phyloP scores from a whole-genome alignment of 1,140 invertebrate genomes.

The Drosophila bocqueti region DNA sequence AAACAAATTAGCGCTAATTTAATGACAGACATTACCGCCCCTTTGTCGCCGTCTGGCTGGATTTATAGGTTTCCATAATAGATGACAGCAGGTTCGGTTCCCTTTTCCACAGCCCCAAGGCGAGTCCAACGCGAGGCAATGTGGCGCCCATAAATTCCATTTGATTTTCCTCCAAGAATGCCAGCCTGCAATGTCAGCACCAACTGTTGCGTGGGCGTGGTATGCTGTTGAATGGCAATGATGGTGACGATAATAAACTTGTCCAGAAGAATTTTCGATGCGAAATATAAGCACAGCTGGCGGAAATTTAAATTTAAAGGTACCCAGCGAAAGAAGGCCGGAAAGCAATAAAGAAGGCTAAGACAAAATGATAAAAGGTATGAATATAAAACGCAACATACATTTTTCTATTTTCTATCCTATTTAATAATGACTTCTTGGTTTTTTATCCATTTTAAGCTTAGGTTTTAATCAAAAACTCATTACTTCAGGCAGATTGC shows the following conservation, averaged over 20 bases:
- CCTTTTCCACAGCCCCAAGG: constrained; percentile 12
- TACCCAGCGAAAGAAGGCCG: not conserved
- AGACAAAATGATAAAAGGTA: not conserved
- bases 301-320: constrained; percentile 33
- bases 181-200: constrained; percentile 65
- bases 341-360: no score
- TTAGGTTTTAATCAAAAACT: not conserved
- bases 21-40: constrained; percentile 73
- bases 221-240: constrained; percentile 46
- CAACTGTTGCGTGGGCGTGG: constrained; percentile 75
- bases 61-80: constrained; percentile 67
- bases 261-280: constrained; percentile 20
- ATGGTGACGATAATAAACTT: constrained; percentile 51
- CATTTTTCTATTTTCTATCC: not conserved
- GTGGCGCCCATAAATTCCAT: constrained; percentile 72
- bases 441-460: no score
- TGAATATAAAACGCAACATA: not conserved
- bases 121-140: constrained; percentile 31
- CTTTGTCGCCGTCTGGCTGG: constrained; percentile 44
- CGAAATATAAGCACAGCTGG: constrained; percentile 16
- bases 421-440: not conserved
- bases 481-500: not conserved
- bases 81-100: constrained; percentile 48
- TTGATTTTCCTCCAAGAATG: constrained; percentile 58
- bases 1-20: constrained; percentile 84